These are phyloP conservation scores for Chionodraco myersi DNA, from an alignment of 2,113 vertebrate genomes.

Conservation along the genomic window DNA sequence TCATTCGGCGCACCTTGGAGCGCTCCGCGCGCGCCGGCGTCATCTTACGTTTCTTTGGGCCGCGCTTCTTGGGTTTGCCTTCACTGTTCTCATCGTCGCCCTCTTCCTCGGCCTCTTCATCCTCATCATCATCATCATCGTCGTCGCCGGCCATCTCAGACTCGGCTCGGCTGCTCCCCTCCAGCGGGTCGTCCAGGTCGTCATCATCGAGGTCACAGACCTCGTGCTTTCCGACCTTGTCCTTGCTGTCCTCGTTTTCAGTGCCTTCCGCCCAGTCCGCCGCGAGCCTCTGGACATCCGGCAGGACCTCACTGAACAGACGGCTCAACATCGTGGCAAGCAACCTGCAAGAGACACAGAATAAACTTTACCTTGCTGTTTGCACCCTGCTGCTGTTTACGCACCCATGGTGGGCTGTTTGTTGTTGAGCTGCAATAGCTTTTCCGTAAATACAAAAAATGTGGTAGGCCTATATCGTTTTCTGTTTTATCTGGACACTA, in stretches of 20 bases:
- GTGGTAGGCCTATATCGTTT: neutral
- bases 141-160: constrained; percentile 83
- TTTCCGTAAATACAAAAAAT: neutral
- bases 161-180: constrained; percentile 80
- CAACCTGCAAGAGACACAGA: constrained; percentile 62
- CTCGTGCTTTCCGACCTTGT: constrained; percentile 75
- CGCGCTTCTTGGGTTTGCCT: constrained; percentile 94
- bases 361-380: constrained; percentile 6
- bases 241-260: constrained; percentile 83
- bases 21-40: constrained; percentile 92
- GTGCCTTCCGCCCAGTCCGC: constrained; percentile 93
- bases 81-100: constrained; percentile 88
- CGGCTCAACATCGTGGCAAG: constrained; percentile 94
- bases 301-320: constrained; percentile 97
- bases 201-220: constrained; percentile 84
- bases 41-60: constrained; percentile 98
- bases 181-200: constrained; percentile 86
- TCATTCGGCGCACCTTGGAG: constrained; percentile 93
- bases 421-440: neutral
- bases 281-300: constrained; percentile 95
- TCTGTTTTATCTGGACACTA: neutral
- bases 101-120: constrained; percentile 90
- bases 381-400: neutral
- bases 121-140: constrained; percentile 87
- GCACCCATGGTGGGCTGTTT: neutral